Base-by-base conservation (phyloP, 2,888 invertebrate species). In the Pristionchus japonicus region DNA sequence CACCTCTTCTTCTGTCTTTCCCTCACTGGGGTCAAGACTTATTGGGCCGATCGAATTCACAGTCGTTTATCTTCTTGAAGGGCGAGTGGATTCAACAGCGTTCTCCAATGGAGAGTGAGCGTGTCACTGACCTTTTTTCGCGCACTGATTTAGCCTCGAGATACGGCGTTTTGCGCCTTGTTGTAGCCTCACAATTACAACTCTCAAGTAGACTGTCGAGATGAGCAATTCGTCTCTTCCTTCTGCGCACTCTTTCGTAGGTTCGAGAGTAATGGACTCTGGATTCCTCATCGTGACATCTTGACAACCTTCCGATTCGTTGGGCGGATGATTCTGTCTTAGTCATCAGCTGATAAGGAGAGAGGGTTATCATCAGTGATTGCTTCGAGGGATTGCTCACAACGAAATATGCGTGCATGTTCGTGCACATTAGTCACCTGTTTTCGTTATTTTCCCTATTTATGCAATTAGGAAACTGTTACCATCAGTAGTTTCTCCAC, bases 111-210 rank as follows among this genome's bases (percentile, higher is more conserved):
- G 20, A 37, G 70, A 37, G 40, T 37, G 37, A 37, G 70, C 15
- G 37, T 37, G 70, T 70, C 70, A 70, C 70, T 70, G 70, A 70
- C 70, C 70, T 70, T 70, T 70, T 70, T 31, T 40, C 20, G 37
- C 40, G 70, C 37, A 37, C 23, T 70, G 70, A 70, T 70, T 23
- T 34, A 0, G 23, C 34, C 20, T 6, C 37, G 37, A 70, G 70
- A 70, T 70, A 70, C 70, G 20, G 17, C 34, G 20, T 57, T 70
- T 70, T 70, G 34, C 37, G 6, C 70, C 70, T 43, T 11, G n/a
- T n/a, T n/a, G n/a, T n/a, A n/a, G n/a, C n/a, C n/a, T n/a, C n/a
- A n/a, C n/a, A n/a, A n/a, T n/a, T n/a, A n/a, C n/a, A n/a, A n/a
- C n/a, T n/a, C n/a, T n/a, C n/a, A n/a, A n/a, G n/a, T n/a, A n/a